These are phyloP conservation scores for Chymomyza amoena DNA, from an alignment of 2,888 invertebrate species.

Conservation along the genomic window DNA sequence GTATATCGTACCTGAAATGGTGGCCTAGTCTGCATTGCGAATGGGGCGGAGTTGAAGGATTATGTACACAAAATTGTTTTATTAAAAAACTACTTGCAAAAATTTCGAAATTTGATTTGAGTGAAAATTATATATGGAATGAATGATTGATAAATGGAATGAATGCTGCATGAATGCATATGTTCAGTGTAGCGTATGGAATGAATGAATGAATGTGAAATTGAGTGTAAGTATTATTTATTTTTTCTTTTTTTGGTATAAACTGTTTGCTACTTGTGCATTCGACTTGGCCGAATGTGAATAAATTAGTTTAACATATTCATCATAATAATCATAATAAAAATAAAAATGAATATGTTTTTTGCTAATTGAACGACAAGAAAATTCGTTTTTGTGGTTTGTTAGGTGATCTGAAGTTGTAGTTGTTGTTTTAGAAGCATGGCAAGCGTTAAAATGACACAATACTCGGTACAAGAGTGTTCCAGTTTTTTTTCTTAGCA, in stretches of 20 bases:
- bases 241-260: not conserved
- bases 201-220: slow-evolving; percentile 7
- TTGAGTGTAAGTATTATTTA: slow-evolving; percentile 29
- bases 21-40: slow-evolving; percentile 77
- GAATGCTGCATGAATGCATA: slow-evolving; percentile 5
- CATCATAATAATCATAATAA: not conserved
- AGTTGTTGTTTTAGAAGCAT: slow-evolving; percentile 5
- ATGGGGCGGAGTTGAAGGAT: slow-evolving; percentile 70
- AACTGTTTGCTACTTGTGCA: not conserved
- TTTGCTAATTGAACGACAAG: not conserved
- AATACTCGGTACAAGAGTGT: not conserved
- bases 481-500: not conserved
- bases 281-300: not conserved
- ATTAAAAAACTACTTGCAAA: slow-evolving; percentile 68
- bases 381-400: not conserved
- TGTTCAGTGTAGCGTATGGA: not conserved
- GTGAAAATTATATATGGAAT: slow-evolving; percentile 17
- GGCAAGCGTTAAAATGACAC: slow-evolving; percentile 28
- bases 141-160: slow-evolving; percentile 29
- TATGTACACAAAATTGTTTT: slow-evolving; percentile 74
- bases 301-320: not conserved
- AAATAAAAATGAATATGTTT: not conserved
- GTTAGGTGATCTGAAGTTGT: not conserved
- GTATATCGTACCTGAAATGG: slow-evolving; percentile 78
- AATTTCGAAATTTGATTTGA: slow-evolving; percentile 61